A percentile compares a stretch with the other conserved stretches of the same genome.
Evolutionary conservation across 1,140 invertebrate genomes (phyloP).

Genomic region (Trichonephila clavata): DNA sequence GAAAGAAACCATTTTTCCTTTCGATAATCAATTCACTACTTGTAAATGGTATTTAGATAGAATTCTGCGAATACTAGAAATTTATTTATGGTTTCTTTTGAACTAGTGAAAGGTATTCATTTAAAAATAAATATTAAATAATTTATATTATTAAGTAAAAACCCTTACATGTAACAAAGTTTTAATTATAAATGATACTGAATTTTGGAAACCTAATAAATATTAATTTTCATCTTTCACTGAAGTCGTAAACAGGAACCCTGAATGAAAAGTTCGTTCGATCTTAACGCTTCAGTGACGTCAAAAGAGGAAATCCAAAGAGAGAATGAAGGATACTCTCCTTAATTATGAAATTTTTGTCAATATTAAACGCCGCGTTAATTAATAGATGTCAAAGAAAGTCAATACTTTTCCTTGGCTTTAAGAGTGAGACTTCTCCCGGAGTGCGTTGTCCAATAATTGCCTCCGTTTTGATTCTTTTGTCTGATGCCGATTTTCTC

Average conservation of each 20-base stretch:
- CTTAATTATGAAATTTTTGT: conserved; percentile 70
- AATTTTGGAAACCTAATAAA: not conserved
- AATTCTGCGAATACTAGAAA: no score
- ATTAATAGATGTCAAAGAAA: conserved; percentile 65
- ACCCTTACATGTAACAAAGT: not conserved
- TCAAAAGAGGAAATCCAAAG: not conserved
- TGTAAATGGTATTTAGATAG: no score
- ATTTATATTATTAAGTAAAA: not conserved
- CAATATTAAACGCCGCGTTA: conserved; percentile 62
- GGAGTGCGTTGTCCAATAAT: conserved; percentile 58
- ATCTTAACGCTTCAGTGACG: not conserved
- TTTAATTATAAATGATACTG: not conserved
- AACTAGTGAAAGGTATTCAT: no score
- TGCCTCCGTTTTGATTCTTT: conserved; percentile 47
- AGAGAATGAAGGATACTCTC: not conserved
- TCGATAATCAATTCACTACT: no score
- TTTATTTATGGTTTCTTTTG: no score
- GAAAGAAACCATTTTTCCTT: no score
- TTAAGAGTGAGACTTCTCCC: conserved; percentile 4
- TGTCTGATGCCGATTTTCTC: not conserved
- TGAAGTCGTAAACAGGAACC: not conserved
- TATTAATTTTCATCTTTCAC: not conserved
- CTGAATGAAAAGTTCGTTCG: not conserved
- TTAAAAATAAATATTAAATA: no score
- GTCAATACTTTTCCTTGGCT: conserved; percentile 53